Evolutionary conservation across 2,888 invertebrate genomes (phyloP).

Genomic region (Tromatobia lineatoria): DNA sequence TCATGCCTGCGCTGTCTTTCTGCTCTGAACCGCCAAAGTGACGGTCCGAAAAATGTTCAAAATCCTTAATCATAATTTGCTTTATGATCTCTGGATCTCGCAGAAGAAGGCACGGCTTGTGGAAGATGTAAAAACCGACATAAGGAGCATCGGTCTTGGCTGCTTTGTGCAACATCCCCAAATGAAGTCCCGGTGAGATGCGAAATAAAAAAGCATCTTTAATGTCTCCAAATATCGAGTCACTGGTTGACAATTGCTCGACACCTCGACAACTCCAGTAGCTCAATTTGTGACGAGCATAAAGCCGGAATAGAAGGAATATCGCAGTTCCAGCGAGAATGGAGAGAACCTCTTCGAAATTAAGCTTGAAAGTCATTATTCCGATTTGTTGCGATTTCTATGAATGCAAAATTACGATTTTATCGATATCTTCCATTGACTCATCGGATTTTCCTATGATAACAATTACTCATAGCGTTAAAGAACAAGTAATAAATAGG

Average conservation of each 20-base stretch:
- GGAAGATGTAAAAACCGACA: conserved; percentile 86
- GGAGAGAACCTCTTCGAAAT: not conserved
- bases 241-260: conserved; percentile 72
- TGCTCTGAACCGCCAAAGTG: conserved; percentile 83
- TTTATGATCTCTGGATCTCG: conserved; percentile 86
- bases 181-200: conserved; percentile 78
- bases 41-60: conserved; percentile 86
- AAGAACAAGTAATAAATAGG: no score
- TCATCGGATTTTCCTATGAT: no score
- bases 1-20: conserved; percentile 84
- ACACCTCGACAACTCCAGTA: conserved; percentile 81
- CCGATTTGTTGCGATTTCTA: no score
- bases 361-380: not conserved
- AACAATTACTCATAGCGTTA: no score
- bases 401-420: no score
- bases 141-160: conserved; percentile 76
- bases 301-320: conserved; percentile 62
- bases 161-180: conserved; percentile 76
- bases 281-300: conserved; percentile 76
- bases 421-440: no score
- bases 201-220: conserved; percentile 79
- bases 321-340: not conserved
- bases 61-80: conserved; percentile 85
- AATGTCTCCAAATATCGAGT: conserved; percentile 80
- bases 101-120: conserved; percentile 85